phyloP scores from a whole-genome alignment of 2,797 vertebrate genomes.

The Darevskia mixta region DNA sequence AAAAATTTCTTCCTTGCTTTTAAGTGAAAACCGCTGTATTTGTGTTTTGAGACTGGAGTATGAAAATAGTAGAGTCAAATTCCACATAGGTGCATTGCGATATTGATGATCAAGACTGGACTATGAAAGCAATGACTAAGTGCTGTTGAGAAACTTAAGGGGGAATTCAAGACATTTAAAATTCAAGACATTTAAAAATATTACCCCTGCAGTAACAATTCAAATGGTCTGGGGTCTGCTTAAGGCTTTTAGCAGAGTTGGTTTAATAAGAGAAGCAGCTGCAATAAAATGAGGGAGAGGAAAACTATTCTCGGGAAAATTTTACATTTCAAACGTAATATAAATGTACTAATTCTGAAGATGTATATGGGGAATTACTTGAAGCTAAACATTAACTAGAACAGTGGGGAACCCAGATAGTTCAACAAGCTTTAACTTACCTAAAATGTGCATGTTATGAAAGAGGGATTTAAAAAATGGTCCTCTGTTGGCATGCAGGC shows the following conservation, averaged over 20 bases:
- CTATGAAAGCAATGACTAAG: background rate
- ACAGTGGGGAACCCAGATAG: no score
- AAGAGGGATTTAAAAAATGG: background rate
- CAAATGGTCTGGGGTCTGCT: background rate
- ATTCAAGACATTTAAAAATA: no score
- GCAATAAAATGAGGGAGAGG: background rate
- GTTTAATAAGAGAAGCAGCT: background rate
- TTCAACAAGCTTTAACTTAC: background rate
- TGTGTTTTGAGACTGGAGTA: no score
- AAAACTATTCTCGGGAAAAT: background rate
- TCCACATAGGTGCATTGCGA: background rate
- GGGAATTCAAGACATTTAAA: background rate
- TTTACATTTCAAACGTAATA: background rate
- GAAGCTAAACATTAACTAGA: background rate
- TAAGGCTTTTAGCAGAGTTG: background rate
- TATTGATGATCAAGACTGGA: background rate
- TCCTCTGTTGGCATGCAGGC: background rate
- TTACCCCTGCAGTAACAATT: background rate
- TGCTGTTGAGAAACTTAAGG: background rate
- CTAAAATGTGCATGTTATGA: background rate
- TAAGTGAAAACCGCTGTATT: no score
- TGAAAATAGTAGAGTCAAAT: background rate
- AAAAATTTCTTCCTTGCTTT: no score
- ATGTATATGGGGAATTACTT: background rate
- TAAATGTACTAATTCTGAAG: background rate